A percentile compares a stretch with the other conserved stretches of the same genome.
These are phyloP conservation scores for Lipophrys pholis DNA, from an alignment of 2,113 vertebrate species.

Conservation along the genomic window DNA sequence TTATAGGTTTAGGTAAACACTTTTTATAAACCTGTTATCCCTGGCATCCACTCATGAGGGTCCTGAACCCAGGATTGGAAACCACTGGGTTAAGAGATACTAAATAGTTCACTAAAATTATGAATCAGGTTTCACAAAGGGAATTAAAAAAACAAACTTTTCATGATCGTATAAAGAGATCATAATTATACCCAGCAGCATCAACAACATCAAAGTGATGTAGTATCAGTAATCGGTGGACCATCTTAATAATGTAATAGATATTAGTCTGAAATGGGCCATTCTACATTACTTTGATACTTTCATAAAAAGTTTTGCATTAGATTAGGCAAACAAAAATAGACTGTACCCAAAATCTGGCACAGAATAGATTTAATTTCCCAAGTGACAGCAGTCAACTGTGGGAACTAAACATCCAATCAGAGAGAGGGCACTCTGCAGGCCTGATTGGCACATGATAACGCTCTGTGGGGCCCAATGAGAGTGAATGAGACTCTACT, in stretches of 20 bases:
- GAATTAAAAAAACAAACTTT: background rate
- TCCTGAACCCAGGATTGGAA: too few relatives aligned
- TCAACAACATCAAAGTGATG: background rate
- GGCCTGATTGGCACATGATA: background rate
- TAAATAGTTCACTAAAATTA: too few relatives aligned
- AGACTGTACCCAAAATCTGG: background rate
- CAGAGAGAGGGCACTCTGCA: background rate
- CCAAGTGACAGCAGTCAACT: background rate
- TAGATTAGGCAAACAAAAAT: background rate
- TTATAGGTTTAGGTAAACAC: too few relatives aligned
- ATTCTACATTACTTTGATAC: background rate
- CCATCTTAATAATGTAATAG: background rate
- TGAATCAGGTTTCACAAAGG: too few relatives aligned
- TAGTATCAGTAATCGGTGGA: background rate
- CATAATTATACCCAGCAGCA: conserved; percentile 2
- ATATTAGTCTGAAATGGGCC: background rate
- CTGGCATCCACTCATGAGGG: too few relatives aligned
- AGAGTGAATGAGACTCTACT: background rate
- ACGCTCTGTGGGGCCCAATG: background rate
- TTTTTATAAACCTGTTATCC: too few relatives aligned
- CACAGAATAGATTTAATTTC: background rate
- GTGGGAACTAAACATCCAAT: background rate
- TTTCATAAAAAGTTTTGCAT: background rate
- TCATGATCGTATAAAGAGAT: background rate
- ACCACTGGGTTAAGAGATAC: too few relatives aligned